A percentile compares a stretch with the other conserved stretches of the same genome.
These are phyloP conservation scores for Musca vetustissima DNA, from an alignment of 1,140 invertebrate species.

Conservation along the genomic window DNA sequence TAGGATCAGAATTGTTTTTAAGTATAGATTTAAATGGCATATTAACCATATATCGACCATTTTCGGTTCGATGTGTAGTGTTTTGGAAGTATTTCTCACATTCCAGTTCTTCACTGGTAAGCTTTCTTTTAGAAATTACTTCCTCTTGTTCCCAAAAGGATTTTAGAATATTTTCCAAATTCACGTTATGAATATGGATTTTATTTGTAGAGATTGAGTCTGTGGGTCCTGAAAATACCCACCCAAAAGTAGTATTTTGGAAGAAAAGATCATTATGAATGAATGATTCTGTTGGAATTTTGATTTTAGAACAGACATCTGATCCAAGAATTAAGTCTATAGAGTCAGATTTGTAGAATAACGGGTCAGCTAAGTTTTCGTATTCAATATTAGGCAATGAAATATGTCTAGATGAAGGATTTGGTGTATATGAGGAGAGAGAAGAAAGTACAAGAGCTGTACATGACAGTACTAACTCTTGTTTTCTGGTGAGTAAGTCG, in stretches of 20 bases:
- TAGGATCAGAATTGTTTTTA: not conserved
- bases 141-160: conserved; percentile 1
- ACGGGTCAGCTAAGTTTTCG: conserved; percentile 10
- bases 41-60: not conserved
- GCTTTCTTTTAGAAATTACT: not conserved
- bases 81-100: not conserved
- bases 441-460: not conserved
- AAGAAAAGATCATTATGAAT: no score
- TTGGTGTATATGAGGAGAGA: no score
- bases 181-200: conserved; percentile 3
- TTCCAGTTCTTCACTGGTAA: not conserved
- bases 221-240: not conserved
- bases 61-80: not conserved
- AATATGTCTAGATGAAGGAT: not conserved
- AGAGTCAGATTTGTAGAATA: conserved; percentile 1
- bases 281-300: not conserved
- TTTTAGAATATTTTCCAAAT: not conserved
- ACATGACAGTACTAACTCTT: not conserved
- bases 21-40: not conserved
- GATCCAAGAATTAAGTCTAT: no score
- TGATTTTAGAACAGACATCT: not conserved
- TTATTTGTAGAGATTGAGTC: not conserved
- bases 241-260: not conserved
- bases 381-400: not conserved
- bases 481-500: not conserved